Percentiles rank a stretch among this genome's conserved stretches.
Conservation (phyloP, 1,140 invertebrate genomes). For the Hyphantria cunea region DNA sequence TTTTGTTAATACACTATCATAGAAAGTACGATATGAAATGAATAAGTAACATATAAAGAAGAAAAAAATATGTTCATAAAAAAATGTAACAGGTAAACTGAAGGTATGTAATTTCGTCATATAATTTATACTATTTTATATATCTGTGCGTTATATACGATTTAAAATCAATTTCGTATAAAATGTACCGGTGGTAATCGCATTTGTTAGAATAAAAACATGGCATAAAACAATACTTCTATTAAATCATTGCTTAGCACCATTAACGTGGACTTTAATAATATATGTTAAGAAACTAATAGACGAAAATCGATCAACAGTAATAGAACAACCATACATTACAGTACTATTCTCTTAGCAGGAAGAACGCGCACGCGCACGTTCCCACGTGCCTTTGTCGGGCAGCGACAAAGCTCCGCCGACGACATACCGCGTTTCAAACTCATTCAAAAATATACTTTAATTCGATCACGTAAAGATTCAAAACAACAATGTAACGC, state of each 20-base stretch:
- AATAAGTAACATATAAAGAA: no score
- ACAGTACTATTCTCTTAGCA: constrained; percentile 48
- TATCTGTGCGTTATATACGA: no score
- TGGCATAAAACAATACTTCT: neutral
- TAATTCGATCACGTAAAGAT: constrained; percentile 16
- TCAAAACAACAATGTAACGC: constrained; percentile 32
- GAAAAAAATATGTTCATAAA: no score
- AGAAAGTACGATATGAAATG: no score
- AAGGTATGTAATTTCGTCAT: no score
- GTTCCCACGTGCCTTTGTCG: constrained; percentile 79
- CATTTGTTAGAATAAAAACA: no score
- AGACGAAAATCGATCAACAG: constrained; percentile 42
- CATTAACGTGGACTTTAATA: constrained; percentile 9
- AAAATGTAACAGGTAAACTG: no score
- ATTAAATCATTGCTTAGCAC: constrained; percentile 7
- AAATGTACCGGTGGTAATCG: neutral
- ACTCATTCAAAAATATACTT: constrained; percentile 24
- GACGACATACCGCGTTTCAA: constrained; percentile 49
- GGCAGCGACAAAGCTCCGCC: constrained; percentile 66
- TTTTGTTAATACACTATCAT: no score
- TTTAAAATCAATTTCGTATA: no score
- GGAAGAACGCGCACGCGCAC: constrained; percentile 63
- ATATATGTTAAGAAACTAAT: constrained; percentile 25
- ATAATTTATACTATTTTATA: no score
- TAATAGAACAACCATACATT: constrained; percentile 53